These are phyloP conservation scores for Philotrypesis tridentata DNA, from an alignment of 1,140 invertebrate genomes.

Conservation along the genomic window DNA sequence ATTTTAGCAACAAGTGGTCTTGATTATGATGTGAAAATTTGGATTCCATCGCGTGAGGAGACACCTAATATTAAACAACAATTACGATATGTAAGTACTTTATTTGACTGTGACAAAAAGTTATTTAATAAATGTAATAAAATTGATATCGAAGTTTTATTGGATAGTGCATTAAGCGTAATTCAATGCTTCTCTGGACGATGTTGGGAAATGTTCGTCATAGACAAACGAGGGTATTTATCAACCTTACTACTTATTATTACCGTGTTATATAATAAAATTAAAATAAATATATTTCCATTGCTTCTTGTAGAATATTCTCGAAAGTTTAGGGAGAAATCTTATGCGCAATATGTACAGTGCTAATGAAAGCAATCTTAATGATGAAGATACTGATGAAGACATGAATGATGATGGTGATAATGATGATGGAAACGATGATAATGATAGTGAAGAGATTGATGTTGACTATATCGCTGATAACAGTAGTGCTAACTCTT, in stretches of 20 bases:
- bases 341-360: not conserved
- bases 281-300: not conserved
- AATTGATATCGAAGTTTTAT: slow-evolving; percentile 34
- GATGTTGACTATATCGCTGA: slow-evolving; percentile 37
- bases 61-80: slow-evolving; percentile 72
- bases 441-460: slow-evolving; percentile 7
- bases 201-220: slow-evolving; percentile 73
- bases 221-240: slow-evolving; percentile 19
- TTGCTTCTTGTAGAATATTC: slow-evolving; percentile 27
- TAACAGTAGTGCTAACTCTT: slow-evolving; percentile 40
- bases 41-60: slow-evolving; percentile 84
- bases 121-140: no score
- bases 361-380: slow-evolving; percentile 11
- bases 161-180: slow-evolving; percentile 68
- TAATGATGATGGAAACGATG: slow-evolving; percentile 19
- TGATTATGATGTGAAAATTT: slow-evolving; percentile 94
- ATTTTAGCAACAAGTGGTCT: slow-evolving; percentile 92
- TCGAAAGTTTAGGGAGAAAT: not conserved
- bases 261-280: not conserved
- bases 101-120: not conserved
- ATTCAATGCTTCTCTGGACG: slow-evolving; percentile 75
- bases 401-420: slow-evolving; percentile 17
- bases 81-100: slow-evolving; percentile 72
- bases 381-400: slow-evolving; percentile 36
- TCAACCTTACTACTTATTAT: slow-evolving; percentile 15